A percentile compares a stretch with the other conserved stretches of the same genome.
phyloP scores from a whole-genome alignment of 1,140 invertebrate species.

The Aradophagus sp. region DNA sequence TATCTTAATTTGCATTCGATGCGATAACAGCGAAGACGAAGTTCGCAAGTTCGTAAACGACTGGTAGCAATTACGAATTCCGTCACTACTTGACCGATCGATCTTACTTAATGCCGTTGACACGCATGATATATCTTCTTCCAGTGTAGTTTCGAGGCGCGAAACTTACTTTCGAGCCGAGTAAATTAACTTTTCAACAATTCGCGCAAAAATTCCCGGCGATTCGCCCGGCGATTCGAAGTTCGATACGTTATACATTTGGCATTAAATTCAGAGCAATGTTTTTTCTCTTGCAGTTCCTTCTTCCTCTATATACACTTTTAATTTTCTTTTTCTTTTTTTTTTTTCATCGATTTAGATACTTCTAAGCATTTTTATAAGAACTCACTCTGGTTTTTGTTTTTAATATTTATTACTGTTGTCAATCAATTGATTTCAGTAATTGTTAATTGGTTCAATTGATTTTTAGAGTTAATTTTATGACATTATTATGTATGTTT shows the following conservation, averaged over 20 bases:
- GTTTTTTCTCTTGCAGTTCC: too few species aligned
- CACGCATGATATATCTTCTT: constrained; percentile 55
- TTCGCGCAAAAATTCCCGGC: constrained; percentile 11
- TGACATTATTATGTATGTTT: too few species aligned
- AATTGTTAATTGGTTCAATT: too few species aligned
- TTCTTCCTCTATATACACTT: too few species aligned
- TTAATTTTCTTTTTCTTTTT: too few species aligned
- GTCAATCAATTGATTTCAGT: too few species aligned
- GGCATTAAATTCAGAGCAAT: too few species aligned
- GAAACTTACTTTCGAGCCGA: constrained; percentile 40
- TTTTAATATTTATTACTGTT: too few species aligned
- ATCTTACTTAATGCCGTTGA: constrained; percentile 59
- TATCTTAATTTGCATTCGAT: constrained; percentile 43
- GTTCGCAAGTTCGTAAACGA: constrained; percentile 43
- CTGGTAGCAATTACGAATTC: constrained; percentile 50
- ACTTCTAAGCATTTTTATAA: too few species aligned
- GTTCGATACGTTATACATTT: neutral
- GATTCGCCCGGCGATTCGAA: neutral
- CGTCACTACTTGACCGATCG: constrained; percentile 52
- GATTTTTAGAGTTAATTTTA: too few species aligned
- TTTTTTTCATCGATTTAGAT: too few species aligned
- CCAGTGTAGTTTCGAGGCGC: constrained; percentile 7
- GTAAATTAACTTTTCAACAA: constrained; percentile 47
- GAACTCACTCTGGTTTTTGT: too few species aligned
- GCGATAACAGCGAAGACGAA: constrained; percentile 24